These are phyloP conservation scores for Bufo gargarizans DNA, from an alignment of 2,113 vertebrate species.

Conservation along the genomic window DNA sequence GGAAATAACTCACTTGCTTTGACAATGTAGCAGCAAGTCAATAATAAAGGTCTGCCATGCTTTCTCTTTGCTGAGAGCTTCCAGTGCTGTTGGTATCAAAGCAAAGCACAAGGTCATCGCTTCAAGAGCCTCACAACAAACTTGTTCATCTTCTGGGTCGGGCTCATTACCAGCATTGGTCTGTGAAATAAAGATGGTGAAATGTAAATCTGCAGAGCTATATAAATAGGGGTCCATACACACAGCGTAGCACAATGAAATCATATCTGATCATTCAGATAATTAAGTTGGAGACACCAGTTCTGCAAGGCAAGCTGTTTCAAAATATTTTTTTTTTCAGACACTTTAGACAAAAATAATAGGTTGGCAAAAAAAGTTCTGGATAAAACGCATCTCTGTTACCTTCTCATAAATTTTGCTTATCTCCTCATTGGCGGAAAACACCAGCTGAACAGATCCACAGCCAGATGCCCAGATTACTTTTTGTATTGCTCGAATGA, in stretches of 20 bases:
- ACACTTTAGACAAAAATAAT: background rate
- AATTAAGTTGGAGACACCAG: background rate
- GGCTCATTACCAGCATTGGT: slow-evolving; percentile 94
- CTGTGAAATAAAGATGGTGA: slow-evolving; percentile 67
- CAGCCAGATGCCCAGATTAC: slow-evolving; percentile 98
- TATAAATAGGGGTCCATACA: background rate
- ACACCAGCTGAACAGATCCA: slow-evolving; percentile 93
- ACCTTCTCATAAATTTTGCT: slow-evolving; percentile 99
- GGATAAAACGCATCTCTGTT: slow-evolving; percentile 51
- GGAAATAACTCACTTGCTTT: slow-evolving; percentile 89
- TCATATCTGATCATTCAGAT: background rate
- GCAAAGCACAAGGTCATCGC: slow-evolving; percentile 99
- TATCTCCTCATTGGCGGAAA: slow-evolving; percentile 96
- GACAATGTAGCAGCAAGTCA: slow-evolving; percentile 95
- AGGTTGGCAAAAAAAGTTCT: background rate
- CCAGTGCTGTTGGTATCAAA: slow-evolving; percentile 94
- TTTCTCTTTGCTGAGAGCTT: slow-evolving; percentile 97
- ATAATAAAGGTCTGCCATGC: slow-evolving; percentile 99
- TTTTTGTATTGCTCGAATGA: slow-evolving; percentile 97
- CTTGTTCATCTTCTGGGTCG: slow-evolving; percentile 95
- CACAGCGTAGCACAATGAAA: background rate
- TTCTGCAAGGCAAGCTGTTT: too few species aligned
- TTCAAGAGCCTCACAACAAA: slow-evolving; percentile 97
- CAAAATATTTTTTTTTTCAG: background rate
- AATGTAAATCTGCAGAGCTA: background rate